Evolutionary conservation across 2,113 vertebrate genomes (phyloP), one percentile per base, ranked within the genome.

Genomic region (Erythrolamprus reginae): DNA sequence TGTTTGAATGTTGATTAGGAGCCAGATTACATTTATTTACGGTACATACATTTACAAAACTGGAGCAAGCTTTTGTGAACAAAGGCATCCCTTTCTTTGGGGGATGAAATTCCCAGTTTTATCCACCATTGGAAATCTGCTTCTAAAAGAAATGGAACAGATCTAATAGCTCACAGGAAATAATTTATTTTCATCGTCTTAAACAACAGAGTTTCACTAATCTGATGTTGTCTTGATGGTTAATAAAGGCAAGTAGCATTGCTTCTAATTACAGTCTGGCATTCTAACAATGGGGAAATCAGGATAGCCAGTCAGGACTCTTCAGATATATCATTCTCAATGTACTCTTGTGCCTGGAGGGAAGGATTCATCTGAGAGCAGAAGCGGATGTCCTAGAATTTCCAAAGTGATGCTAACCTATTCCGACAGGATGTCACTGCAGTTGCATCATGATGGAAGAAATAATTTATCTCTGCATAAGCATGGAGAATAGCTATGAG

Each of bases 351-450:
- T 51, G 70, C 89, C 89, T 53, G 89, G 77, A 87, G 85, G 70
- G 45, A 87, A 90, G n/a, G 24, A 52, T 84, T 38, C 89, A 65
- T 65, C 85, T 83, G 84, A 92, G 48, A 87, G 48, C 70, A 65
- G 85, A 82, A 90, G 33, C 47, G 28, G 55, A 90, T 90, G 89
- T 84, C 91, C 87, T 19, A 17, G 89, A 51, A 83, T 56, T 88
- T 65, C 77, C 89, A 33, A 53, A 42, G 47, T 83, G 85, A 87
- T 52, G 47, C 77, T 92, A 88, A 92, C 89, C 50, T 15, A 48
- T 28, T 88, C 53, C 5, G 89, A 92, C 89, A 92, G 48, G 70
- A 88, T 90, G 91, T 90, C 91, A 83, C 38, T 88, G 88, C 28
- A 15, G 42, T 86, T 90, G 89, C 24, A 84, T 48, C 86, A 33